Evolutionary conservation across 2,888 invertebrate genomes (phyloP), one percentile per base, ranked within the genome.

Genomic region (Amphipyra berbera): DNA sequence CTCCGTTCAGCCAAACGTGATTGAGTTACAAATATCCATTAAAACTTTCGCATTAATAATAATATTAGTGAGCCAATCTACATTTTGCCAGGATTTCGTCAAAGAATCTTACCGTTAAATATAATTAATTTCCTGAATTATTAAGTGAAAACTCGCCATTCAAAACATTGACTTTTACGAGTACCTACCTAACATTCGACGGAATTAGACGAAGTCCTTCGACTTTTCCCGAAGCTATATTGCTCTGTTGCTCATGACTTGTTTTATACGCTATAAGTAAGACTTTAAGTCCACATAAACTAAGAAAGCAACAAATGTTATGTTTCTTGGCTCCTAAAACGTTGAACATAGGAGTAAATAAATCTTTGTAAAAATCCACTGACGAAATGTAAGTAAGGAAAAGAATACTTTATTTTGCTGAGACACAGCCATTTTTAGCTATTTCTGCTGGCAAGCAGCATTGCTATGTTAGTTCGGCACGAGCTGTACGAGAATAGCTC

Each of bases 251-350:
- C 41, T 54, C 37, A 54, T 9, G 37, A 13, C 53, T 30, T 38
- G 53, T 46, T 68, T 68, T 61, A 68, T 61, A 45, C 2, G 30
- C 15, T 38, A 21, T 21, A 21, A 21, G 21, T 45, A 54, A 54
- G 54, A 21, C 35, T 44, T 33, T 53, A 53, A 30, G 7, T 54
- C 1, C 10, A 13, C n/a, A 21, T 35, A 47, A 35, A 46, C 44
- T 37, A 35, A 4, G 44, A 45, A 48, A 45, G 13, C 7, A 37
- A 38, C 54, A 52, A 52, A 41, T 42, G 14, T 46, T 38, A 6
- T 45, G 9, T 21, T 50, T 13, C 13, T 27, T 27, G 38, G 12
- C 6, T 46, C 7, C 13, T 4, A 33, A 46, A 37, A 37, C 6
- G 35, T 21, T n/a, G n/a, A n/a, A 30, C 7, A 6, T 30, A 7